A percentile compares a stretch with the other conserved stretches of the same genome.
Evolutionary conservation across 2,888 invertebrate genomes (phyloP).

Genomic region (Dioctria rufipes): DNA sequence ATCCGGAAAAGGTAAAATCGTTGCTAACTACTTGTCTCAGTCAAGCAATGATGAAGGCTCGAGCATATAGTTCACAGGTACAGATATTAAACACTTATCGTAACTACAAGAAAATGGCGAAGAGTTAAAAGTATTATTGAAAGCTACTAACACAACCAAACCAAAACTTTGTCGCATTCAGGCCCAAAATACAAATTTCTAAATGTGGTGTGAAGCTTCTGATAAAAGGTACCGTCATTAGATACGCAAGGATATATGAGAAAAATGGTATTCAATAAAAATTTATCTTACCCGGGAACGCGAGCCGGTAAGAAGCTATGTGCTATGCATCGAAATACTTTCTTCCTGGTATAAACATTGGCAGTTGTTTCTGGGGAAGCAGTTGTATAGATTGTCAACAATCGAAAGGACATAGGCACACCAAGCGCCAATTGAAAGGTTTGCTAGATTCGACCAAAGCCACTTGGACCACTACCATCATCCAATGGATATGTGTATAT

Average conservation of each 20-base stretch:
- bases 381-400: conserved; percentile 65
- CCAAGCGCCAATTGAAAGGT: conserved; percentile 59
- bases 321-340: conserved; percentile 60
- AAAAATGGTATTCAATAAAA: background rate
- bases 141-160: too few species aligned
- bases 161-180: too few species aligned
- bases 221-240: conserved; percentile 56
- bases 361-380: conserved; percentile 62
- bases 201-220: conserved; percentile 42
- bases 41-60: background rate
- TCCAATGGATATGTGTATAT: conserved; percentile 61
- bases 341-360: conserved; percentile 62
- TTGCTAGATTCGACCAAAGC: conserved; percentile 64
- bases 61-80: background rate
- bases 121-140: background rate
- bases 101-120: conserved; percentile 17
- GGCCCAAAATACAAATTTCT: background rate
- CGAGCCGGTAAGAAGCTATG: conserved; percentile 60
- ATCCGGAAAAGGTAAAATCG: conserved; percentile 39
- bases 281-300: conserved; percentile 59
- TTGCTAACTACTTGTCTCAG: conserved; percentile 51
- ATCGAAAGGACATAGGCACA: conserved; percentile 64
- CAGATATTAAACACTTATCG: background rate
- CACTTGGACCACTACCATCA: conserved; percentile 65
- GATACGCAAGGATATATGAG: conserved; percentile 59